These are phyloP conservation scores for Sinonovacula constricta DNA, from an alignment of 1,140 invertebrate genomes.

Conservation along the genomic window DNA sequence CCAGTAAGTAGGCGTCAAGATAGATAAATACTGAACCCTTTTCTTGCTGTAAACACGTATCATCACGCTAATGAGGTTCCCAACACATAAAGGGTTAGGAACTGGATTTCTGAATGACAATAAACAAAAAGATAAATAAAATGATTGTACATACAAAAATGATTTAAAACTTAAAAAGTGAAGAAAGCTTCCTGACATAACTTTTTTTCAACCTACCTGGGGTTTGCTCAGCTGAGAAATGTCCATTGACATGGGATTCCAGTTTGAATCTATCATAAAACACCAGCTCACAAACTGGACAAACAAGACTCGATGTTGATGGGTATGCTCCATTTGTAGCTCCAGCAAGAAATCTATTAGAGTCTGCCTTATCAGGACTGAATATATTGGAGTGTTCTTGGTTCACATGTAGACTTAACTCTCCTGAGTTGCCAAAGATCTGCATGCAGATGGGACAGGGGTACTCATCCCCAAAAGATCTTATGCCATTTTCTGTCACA, in stretches of 20 bases:
- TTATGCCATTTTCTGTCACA: background rate
- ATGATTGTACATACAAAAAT: too few species aligned
- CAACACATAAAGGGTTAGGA: too few species aligned
- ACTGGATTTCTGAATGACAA: too few species aligned
- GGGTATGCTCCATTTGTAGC: conserved; percentile 10
- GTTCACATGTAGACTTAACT: conserved; percentile 91
- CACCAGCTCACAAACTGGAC: conserved; percentile 71
- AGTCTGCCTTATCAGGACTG: conserved; percentile 78
- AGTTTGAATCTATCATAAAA: conserved; percentile 59
- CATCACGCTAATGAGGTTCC: too few species aligned
- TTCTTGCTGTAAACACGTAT: too few species aligned
- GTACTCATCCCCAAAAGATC: conserved; percentile 82
- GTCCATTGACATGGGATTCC: conserved; percentile 70
- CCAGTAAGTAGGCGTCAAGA: too few species aligned
- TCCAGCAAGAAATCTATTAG: background rate
- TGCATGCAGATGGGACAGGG: conserved; percentile 69
- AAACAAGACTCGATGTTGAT: conserved; percentile 41
- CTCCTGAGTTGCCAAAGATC: conserved; percentile 83
- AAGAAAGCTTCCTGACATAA: too few species aligned
- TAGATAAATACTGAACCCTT: too few species aligned
- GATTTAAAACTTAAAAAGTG: too few species aligned
- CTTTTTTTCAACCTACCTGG: conserved; percentile 57
- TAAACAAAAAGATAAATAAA: too few species aligned
- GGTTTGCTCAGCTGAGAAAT: conserved; percentile 72
- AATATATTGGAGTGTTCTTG: conserved; percentile 88